phyloP scores from a whole-genome alignment of 2,888 invertebrate genomes.

The Sisyra terminalis region DNA sequence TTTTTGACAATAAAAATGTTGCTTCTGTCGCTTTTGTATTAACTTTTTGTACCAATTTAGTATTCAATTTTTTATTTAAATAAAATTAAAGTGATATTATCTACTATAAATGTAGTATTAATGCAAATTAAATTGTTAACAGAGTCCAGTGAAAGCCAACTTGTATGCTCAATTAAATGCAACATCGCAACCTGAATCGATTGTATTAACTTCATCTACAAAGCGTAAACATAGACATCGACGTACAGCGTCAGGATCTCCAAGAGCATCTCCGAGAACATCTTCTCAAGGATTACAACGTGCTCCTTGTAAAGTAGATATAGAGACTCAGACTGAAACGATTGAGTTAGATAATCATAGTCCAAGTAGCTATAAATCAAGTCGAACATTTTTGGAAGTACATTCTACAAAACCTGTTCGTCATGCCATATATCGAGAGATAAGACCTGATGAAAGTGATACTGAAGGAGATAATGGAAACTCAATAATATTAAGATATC shows the following conservation, averaged over 20 bases:
- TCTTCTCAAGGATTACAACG: conserved; percentile 19
- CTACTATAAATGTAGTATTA: not conserved
- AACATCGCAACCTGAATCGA: conserved; percentile 36
- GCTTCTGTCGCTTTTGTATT: no score
- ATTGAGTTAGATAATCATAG: conserved; percentile 28
- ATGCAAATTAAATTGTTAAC: conserved; percentile 10
- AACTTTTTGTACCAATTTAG: no score
- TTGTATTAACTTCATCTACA: conserved; percentile 26
- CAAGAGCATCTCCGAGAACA: conserved; percentile 22
- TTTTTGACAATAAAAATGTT: no score
- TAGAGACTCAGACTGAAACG: conserved; percentile 48
- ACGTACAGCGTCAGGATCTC: conserved; percentile 41
- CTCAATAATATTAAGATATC: conserved; percentile 9
- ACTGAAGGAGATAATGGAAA: conserved; percentile 20
- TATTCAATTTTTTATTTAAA: not conserved
- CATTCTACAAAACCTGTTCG: not conserved
- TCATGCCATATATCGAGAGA: conserved; percentile 5
- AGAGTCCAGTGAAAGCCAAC: conserved; percentile 39
- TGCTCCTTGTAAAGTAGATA: conserved; percentile 34
- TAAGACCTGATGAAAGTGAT: conserved; percentile 3
- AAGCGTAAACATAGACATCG: conserved; percentile 37
- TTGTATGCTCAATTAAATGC: conserved; percentile 39
- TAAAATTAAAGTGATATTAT: not conserved
- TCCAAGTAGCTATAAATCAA: conserved; percentile 35
- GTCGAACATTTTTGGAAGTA: conserved; percentile 15